A percentile compares a stretch with the other conserved stretches of the same genome.
Evolutionary conservation across 2,888 invertebrate species (phyloP).

Genomic region (Agrypnus murinus): DNA sequence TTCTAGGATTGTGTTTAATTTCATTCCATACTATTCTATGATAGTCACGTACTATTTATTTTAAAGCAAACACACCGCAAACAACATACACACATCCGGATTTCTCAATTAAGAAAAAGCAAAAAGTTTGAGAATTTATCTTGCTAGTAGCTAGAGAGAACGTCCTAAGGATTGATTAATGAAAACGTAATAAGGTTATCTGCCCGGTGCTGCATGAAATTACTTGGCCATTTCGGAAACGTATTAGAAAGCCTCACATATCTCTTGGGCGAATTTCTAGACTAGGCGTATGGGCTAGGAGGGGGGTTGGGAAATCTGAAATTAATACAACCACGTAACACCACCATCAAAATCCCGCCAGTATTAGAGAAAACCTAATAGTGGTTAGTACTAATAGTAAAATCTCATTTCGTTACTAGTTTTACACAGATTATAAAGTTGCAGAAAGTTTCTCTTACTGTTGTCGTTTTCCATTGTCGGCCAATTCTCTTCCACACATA

Average conservation of each 20-base stretch:
- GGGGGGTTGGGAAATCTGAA: neutral
- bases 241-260: slow-evolving; percentile 11
- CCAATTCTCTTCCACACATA: neutral
- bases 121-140: neutral
- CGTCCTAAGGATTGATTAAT: slow-evolving; percentile 1
- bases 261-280: neutral
- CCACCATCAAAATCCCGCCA: slow-evolving; percentile 13
- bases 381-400: no score
- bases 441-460: no score
- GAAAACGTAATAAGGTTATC: slow-evolving; percentile 14
- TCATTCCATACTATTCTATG: no score
- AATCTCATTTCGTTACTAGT: slow-evolving; percentile 17
- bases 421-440: slow-evolving; percentile 17
- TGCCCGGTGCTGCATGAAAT: slow-evolving; percentile 11
- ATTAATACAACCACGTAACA: slow-evolving; percentile 11
- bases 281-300: no score
- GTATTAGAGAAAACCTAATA: slow-evolving; percentile 8
- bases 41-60: no score
- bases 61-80: no score
- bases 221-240: slow-evolving; percentile 10
- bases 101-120: no score
- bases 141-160: neutral
- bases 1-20: no score
- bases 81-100: no score
- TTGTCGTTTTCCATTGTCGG: neutral